These are phyloP conservation scores for Nyctalus aviator DNA, from an alignment of 2,797 vertebrate species.

Conservation along the genomic window DNA sequence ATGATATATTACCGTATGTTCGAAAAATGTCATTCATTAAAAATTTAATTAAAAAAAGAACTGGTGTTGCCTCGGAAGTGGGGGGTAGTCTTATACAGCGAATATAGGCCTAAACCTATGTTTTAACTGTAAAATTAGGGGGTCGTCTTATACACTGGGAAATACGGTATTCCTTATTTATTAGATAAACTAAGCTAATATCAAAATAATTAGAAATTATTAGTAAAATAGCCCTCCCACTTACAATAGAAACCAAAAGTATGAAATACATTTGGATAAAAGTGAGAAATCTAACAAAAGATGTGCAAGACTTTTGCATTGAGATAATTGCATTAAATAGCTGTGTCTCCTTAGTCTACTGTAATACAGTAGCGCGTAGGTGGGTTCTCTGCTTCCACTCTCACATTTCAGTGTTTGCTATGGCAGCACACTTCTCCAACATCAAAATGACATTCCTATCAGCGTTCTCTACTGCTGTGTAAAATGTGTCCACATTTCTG, in stretches of 20 bases:
- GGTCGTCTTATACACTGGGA: too few species aligned
- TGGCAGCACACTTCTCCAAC: neutral
- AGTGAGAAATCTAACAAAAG: neutral
- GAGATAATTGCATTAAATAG: neutral
- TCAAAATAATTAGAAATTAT: neutral
- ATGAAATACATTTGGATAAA: neutral
- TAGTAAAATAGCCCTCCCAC: neutral
- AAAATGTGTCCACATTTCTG: neutral
- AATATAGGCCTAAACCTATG: too few species aligned
- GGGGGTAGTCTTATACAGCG: too few species aligned
- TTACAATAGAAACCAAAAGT: neutral
- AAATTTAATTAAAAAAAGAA: too few species aligned
- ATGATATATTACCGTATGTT: too few species aligned
- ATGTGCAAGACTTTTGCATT: neutral
- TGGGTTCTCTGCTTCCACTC: neutral
- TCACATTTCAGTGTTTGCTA: neutral
- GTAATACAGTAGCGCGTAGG: neutral
- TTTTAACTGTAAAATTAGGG: too few species aligned
- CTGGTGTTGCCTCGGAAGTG: too few species aligned
- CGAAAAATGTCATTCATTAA: too few species aligned
- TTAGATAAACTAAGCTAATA: neutral
- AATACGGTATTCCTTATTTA: too few species aligned
- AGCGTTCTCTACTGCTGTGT: neutral
- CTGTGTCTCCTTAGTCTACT: neutral
- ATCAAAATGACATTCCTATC: neutral